These are phyloP conservation scores for Schlechtendalia chinensis DNA, from an alignment of 1,140 invertebrate genomes.

Conservation along the genomic window DNA sequence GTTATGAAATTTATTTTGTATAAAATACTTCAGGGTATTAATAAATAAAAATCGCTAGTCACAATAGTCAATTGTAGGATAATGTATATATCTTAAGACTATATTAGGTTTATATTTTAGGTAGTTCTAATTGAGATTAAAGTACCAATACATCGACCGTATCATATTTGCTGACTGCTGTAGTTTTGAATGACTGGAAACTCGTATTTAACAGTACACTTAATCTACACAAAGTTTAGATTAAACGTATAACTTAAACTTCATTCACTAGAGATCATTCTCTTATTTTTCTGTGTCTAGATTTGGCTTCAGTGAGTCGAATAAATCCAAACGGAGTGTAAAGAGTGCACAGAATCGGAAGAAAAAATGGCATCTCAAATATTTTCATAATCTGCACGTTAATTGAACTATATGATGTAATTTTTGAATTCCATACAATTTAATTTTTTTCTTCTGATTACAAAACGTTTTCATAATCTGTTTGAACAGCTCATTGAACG, in stretches of 20 bases:
- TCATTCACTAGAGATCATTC: neutral
- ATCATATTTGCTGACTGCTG: neutral
- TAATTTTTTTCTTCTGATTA: neutral
- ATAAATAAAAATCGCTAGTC: too few relatives aligned
- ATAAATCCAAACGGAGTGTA: neutral
- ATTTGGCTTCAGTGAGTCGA: neutral
- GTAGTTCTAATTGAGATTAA: neutral
- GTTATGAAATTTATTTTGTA: too few relatives aligned
- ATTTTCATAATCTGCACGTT: neutral
- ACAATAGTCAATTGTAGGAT: too few relatives aligned
- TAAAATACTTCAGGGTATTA: too few relatives aligned
- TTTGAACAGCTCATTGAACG: neutral
- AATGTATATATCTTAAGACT: too few relatives aligned
- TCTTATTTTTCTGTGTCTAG: neutral
- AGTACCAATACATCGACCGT: neutral
- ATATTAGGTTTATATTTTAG: too few relatives aligned
- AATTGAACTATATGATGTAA: neutral
- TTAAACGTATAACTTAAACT: too few relatives aligned
- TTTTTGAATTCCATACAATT: neutral
- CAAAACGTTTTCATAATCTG: neutral
- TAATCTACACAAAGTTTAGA: neutral
- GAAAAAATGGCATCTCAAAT: neutral
- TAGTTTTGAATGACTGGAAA: neutral
- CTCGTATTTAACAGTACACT: slow-evolving; percentile 20
- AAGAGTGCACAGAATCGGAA: neutral